These are phyloP conservation scores for Latrodectus elegans DNA, from an alignment of 2,888 invertebrate species.

Conservation along the genomic window DNA sequence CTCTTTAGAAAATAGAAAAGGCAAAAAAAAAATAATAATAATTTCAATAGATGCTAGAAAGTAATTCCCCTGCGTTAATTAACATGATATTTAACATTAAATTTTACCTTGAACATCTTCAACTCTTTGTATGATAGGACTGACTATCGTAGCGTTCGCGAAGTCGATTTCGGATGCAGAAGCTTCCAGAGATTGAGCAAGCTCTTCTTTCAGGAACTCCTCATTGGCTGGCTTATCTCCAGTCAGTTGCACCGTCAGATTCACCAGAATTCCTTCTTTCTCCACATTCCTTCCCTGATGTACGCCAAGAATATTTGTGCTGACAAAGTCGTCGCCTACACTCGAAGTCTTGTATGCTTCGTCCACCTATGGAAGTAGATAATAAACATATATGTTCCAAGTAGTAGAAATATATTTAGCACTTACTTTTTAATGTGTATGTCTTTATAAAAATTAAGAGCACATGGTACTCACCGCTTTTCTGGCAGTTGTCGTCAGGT, in stretches of 20 bases:
- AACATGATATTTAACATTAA: too few relatives aligned
- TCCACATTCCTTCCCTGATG: slow-evolving; percentile 9
- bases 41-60: too few relatives aligned
- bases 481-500: slow-evolving; percentile 70
- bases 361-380: slow-evolving; percentile 39
- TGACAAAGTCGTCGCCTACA: slow-evolving; percentile 70
- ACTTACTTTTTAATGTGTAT: too few relatives aligned
- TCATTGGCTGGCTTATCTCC: slow-evolving; percentile 57
- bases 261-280: slow-evolving; percentile 80
- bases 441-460: background rate
- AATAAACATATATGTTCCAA: background rate
- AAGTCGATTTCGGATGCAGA: slow-evolving; percentile 89
- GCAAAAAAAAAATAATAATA: too few relatives aligned
- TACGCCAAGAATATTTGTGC: slow-evolving; percentile 70
- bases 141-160: slow-evolving; percentile 75
- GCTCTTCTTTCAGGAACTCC: slow-evolving; percentile 82
- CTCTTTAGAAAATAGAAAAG: too few relatives aligned
- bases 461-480: slow-evolving; percentile 68
- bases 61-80: too few relatives aligned
- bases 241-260: slow-evolving; percentile 81
- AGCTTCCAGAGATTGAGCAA: slow-evolving; percentile 85
- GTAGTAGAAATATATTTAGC: too few relatives aligned
- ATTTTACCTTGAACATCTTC: slow-evolving; percentile 74
- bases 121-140: slow-evolving; percentile 72
- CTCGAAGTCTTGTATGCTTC: slow-evolving; percentile 65